A percentile compares a stretch with the other conserved stretches of the same genome.
phyloP scores from a whole-genome alignment of 2,888 invertebrate species.

The Cephus sareptanus region DNA sequence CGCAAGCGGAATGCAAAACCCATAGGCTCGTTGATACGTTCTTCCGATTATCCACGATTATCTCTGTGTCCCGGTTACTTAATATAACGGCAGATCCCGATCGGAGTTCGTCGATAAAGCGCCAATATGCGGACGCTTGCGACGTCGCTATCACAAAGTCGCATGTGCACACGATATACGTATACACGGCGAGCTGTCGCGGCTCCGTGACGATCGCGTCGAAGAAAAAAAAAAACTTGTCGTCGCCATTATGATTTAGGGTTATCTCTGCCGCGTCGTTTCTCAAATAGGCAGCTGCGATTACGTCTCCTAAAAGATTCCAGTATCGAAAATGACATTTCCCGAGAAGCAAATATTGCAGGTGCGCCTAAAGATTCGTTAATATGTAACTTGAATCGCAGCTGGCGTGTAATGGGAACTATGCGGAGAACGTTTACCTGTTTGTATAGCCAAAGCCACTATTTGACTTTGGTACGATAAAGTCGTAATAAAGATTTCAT shows the following conservation, averaged over 20 bases:
- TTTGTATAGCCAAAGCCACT: constrained; percentile 57
- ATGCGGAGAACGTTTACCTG: constrained; percentile 49
- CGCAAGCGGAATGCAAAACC: neutral
- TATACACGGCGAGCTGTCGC: too few relatives aligned
- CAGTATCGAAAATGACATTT: too few relatives aligned
- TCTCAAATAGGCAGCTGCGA: neutral
- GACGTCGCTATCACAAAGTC: too few relatives aligned
- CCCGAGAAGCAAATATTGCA: too few relatives aligned
- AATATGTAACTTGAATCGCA: too few relatives aligned
- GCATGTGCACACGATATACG: too few relatives aligned
- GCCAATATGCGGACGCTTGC: too few relatives aligned
- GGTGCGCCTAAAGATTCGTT: constrained; percentile 32
- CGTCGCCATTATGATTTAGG: constrained; percentile 58
- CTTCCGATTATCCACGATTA: neutral
- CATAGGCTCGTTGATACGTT: neutral
- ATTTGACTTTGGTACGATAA: constrained; percentile 55
- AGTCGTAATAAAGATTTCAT: constrained; percentile 60
- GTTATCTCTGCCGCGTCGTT: constrained; percentile 27
- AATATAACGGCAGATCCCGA: neutral
- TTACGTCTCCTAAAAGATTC: neutral
- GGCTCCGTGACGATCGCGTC: neutral
- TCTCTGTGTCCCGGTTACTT: constrained; percentile 6
- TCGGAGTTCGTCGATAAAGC: neutral
- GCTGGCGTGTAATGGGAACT: neutral
- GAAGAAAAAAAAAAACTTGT: constrained; percentile 44